Conservation (phyloP, 2,797 vertebrate species). For the Epinephelus awoara region DNA sequence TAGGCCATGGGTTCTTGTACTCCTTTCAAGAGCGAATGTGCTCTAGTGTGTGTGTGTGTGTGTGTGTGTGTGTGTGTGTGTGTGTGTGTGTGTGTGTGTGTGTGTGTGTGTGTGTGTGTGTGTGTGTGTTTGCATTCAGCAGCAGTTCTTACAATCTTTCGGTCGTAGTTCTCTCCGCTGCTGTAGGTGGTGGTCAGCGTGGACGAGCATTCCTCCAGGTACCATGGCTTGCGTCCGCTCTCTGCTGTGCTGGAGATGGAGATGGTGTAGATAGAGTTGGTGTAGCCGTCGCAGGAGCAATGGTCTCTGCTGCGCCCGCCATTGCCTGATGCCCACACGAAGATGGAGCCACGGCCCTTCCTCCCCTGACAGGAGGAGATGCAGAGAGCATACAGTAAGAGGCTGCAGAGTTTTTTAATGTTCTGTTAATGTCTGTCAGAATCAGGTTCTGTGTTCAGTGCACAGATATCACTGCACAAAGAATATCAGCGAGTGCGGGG, state of each 20-base stretch:
- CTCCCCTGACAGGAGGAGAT: slow-evolving; percentile 89
- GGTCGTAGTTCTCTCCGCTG: slow-evolving; percentile 98
- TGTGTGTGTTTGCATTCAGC: not conserved
- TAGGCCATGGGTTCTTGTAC: not conserved
- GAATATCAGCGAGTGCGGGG: slow-evolving; percentile 1
- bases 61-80: not conserved
- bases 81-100: not conserved
- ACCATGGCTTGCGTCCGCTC: slow-evolving; percentile 98
- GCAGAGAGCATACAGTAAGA: slow-evolving; percentile 21
- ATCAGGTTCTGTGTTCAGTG: slow-evolving; percentile 8
- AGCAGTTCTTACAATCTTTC: slow-evolving; percentile 92
- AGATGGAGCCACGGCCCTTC: slow-evolving; percentile 95
- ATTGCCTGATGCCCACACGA: slow-evolving; percentile 98
- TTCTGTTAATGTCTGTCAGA: slow-evolving; percentile 13
- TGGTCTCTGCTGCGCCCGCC: slow-evolving; percentile 98
- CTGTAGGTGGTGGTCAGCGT: slow-evolving; percentile 98
- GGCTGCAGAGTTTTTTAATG: slow-evolving; percentile 11
- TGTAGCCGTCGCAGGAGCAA: slow-evolving; percentile 98
- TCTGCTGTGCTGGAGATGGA: slow-evolving; percentile 99
- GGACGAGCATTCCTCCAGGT: slow-evolving; percentile 97
- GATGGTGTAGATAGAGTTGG: slow-evolving; percentile 99
- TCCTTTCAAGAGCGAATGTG: not conserved
- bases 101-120: not conserved
- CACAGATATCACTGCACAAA: slow-evolving; percentile 8
- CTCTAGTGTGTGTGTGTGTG: not conserved